Evolutionary conservation across 23 tunicate species (phyloP).

Genomic region (Phallusia fumigata): DNA sequence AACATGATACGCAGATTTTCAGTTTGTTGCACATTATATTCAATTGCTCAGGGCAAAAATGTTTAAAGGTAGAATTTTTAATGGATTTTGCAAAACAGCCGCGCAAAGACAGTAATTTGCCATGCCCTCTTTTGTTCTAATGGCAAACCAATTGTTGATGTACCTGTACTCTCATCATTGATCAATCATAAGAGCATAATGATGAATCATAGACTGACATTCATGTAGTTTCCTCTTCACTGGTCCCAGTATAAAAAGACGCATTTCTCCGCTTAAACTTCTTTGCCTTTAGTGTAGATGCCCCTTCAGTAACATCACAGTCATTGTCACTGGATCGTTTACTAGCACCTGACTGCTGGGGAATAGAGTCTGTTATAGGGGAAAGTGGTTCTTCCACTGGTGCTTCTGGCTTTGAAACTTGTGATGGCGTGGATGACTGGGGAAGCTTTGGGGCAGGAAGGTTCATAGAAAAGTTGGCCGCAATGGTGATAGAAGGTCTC

Average conservation of each 20-base stretch:
- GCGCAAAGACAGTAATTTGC: too few relatives aligned
- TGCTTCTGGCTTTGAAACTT: background rate
- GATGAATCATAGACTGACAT: too few relatives aligned
- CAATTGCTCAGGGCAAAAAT: too few relatives aligned
- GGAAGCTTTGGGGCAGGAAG: constrained; percentile 66
- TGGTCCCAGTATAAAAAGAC: constrained; percentile 42
- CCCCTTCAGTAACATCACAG: constrained; percentile 19
- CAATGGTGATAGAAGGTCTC: constrained; percentile 23
- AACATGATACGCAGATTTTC: too few relatives aligned
- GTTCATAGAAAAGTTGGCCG: constrained; percentile 65
- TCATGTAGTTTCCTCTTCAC: constrained; percentile 27
- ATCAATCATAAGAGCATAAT: too few relatives aligned
- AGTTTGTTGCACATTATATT: too few relatives aligned
- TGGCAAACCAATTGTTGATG: too few relatives aligned
- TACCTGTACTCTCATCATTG: too few relatives aligned
- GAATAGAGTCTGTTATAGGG: constrained; percentile 1
- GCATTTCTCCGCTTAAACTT: constrained; percentile 77
- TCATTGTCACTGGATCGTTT: constrained; percentile 48
- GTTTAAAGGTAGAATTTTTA: too few relatives aligned
- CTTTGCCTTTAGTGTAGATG: background rate
- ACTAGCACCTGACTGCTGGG: background rate
- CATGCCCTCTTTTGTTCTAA: too few relatives aligned
- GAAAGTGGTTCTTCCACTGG: background rate
- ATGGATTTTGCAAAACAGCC: too few relatives aligned
- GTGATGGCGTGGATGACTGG: constrained; percentile 10